A percentile compares a stretch with the other conserved stretches of the same genome.
These are phyloP conservation scores for Hestina assimilis DNA, from an alignment of 1,140 invertebrate species.

Conservation along the genomic window DNA sequence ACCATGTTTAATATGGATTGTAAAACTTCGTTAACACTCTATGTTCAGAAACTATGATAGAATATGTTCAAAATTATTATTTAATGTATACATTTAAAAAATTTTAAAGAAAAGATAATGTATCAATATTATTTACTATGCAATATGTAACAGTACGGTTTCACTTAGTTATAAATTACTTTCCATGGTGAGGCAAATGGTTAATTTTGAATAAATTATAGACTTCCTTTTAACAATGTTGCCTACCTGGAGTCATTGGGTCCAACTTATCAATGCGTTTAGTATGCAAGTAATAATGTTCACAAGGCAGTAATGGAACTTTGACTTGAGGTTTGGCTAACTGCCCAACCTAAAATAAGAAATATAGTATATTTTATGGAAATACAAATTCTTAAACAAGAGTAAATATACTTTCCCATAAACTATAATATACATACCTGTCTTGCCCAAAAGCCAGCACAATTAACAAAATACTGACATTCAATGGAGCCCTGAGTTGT, in stretches of 20 bases:
- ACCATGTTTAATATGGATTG: too few species aligned
- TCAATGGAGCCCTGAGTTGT: constrained; percentile 87
- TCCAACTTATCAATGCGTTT: constrained; percentile 85
- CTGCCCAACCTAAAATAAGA: constrained; percentile 83
- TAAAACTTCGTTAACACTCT: too few species aligned
- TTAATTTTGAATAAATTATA: neutral
- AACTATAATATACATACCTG: too few species aligned
- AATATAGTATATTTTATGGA: constrained; percentile 1
- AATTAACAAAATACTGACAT: constrained; percentile 96
- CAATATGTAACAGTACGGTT: too few species aligned
- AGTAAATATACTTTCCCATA: neutral
- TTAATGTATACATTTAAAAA: too few species aligned
- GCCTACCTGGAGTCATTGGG: constrained; percentile 84
- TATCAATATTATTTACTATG: too few species aligned
- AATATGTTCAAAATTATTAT: too few species aligned
- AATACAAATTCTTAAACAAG: neutral
- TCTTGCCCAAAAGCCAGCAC: constrained; percentile 89
- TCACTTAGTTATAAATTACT: too few species aligned
- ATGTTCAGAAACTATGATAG: too few species aligned
- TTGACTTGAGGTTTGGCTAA: constrained; percentile 90
- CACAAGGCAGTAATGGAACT: constrained; percentile 94
- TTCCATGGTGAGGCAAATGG: too few species aligned
- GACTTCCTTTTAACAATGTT: neutral
- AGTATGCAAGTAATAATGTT: constrained; percentile 95
- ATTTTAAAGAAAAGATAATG: too few species aligned